Base-by-base conservation (phyloP, 2,888 invertebrate species). In the Chymomyza amoena region DNA sequence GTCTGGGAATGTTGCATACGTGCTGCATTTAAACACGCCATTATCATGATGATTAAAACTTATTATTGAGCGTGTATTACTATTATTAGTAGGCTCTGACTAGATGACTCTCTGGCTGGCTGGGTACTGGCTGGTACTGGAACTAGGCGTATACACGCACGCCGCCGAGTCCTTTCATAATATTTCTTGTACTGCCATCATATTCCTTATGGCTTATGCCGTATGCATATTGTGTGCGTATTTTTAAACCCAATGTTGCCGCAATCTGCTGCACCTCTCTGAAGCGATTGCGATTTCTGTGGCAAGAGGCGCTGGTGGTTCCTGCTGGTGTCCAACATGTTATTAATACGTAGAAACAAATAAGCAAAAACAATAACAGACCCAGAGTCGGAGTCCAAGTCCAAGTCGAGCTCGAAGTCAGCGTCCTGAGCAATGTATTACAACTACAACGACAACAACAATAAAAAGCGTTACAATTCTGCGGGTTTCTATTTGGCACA, bases 41-140 rank as follows among this genome's bases (percentile, higher is more conserved):
- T 84, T 88, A 84, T 88, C 87, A 79, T 88, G 84, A 88, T 88
- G 88, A 85, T 85, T 85, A 85, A 84, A 85, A 85, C 88, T 87
- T 85, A 85, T 85, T 85, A 87, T 87, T 85, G 84, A 81, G 74
- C 71, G 82, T 61, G 85, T 79, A 85, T 85, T 85, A 88, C 87
- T 85, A 88, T 85, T 87, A 85, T 85, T 85, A 85, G 81, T 78
- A 71, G 54, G 20, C 65, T 20, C 65, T 20, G 36, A 25, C 57
- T 57, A 57, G 25, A n/a, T 32, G 51, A 16, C 51, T 51, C 51
- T 16, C 54, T 54, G 54, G 54, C 52, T 28, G n/a, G n/a, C n/a
- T n/a, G n/a, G n/a, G n/a, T n/a, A n/a, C n/a, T 52, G 16, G 52
- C 57, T 10, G 16, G 56, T 16, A 20, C 20, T 56, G 65, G 60